These are phyloP conservation scores for Candoia aspera DNA, from an alignment of 2,113 vertebrate species.

Conservation along the genomic window DNA sequence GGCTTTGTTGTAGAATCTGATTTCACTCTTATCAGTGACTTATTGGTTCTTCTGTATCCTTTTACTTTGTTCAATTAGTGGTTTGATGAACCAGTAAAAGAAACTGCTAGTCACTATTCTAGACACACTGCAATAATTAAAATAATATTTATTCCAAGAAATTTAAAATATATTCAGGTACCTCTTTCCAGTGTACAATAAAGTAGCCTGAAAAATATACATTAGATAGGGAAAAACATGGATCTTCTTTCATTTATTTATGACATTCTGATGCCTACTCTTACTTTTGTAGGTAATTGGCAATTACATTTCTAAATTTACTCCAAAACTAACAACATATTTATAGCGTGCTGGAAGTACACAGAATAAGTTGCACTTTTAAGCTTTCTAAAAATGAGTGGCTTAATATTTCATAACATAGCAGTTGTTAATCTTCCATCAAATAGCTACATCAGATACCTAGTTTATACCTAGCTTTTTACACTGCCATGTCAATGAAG, in stretches of 20 bases:
- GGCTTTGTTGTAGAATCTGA: slow-evolving; percentile 18
- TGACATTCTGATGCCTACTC: slow-evolving; percentile 8
- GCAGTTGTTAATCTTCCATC: slow-evolving; percentile 57
- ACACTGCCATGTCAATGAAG: slow-evolving; percentile 79
- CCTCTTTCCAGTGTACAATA: slow-evolving; percentile 16
- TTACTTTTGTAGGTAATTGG: slow-evolving; percentile 37
- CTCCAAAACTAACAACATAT: slow-evolving; percentile 36
- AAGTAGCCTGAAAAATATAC: slow-evolving; percentile 2
- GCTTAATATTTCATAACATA: slow-evolving; percentile 33
- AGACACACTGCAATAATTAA: slow-evolving; percentile 38
- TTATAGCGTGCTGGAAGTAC: slow-evolving; percentile 19
- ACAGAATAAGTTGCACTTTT: slow-evolving; percentile 39
- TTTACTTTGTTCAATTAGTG: neutral
- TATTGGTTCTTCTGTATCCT: slow-evolving; percentile 12
- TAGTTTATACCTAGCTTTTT: slow-evolving; percentile 73
- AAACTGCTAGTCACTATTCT: slow-evolving; percentile 29
- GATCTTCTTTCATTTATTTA: slow-evolving; percentile 39
- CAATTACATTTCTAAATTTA: slow-evolving; percentile 42
- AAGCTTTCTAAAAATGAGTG: slow-evolving; percentile 48
- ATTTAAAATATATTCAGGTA: slow-evolving; percentile 9
- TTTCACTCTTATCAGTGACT: slow-evolving; percentile 15
- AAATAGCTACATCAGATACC: slow-evolving; percentile 58
- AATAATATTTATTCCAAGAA: neutral
- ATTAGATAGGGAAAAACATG: slow-evolving; percentile 22
- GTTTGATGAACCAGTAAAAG: slow-evolving; percentile 40